These are phyloP conservation scores for Drosophila carrolli DNA, from an alignment of 1,140 invertebrate genomes.

Conservation along the genomic window DNA sequence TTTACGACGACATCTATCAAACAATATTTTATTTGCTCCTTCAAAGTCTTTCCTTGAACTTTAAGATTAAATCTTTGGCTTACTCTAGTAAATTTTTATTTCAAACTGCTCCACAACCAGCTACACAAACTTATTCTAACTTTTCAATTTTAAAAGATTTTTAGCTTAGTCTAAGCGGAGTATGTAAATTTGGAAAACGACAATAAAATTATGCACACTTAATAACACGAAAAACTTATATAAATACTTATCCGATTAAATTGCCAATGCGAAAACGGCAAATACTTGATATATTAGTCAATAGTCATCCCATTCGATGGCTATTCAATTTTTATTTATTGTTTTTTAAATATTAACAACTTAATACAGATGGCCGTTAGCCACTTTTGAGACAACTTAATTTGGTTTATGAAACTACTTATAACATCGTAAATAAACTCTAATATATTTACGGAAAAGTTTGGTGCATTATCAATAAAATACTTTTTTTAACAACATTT, in stretches of 20 bases:
- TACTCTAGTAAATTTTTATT: slow-evolving; percentile 17
- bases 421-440: too few relatives aligned
- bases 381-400: neutral
- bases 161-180: slow-evolving; percentile 31
- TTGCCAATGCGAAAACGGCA: slow-evolving; percentile 35
- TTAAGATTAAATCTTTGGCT: slow-evolving; percentile 63
- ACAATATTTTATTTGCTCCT: slow-evolving; percentile 8
- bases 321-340: too few relatives aligned
- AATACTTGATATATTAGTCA: neutral
- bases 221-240: slow-evolving; percentile 21
- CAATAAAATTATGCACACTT: slow-evolving; percentile 23
- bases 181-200: slow-evolving; percentile 49
- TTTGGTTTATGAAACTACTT: too few relatives aligned
- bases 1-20: neutral
- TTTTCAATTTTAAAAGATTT: slow-evolving; percentile 17
- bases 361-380: neutral
- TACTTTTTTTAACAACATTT: neutral
- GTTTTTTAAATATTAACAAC: neutral
- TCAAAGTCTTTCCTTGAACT: slow-evolving; percentile 44
- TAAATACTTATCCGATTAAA: slow-evolving; percentile 8
- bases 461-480: neutral
- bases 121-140: slow-evolving; percentile 23
- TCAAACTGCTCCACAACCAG: slow-evolving; percentile 41
- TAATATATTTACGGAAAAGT: too few relatives aligned
- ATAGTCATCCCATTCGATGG: too few relatives aligned